phyloP scores from a whole-genome alignment of 2,888 invertebrate species.

The Heliconius charithonia region DNA sequence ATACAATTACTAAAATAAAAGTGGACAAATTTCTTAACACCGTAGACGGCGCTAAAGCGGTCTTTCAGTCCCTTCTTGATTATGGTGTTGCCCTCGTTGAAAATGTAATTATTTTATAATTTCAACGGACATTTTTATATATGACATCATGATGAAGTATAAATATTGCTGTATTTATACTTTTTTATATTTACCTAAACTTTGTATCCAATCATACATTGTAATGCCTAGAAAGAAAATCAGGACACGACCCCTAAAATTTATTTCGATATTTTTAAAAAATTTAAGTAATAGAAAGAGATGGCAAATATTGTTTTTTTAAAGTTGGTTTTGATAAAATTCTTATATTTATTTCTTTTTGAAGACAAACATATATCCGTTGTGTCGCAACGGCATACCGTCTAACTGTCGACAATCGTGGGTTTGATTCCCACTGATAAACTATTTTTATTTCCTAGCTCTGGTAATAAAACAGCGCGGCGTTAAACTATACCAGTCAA shows the following conservation, averaged over 20 bases:
- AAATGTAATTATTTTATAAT: slow-evolving; percentile 57
- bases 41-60: slow-evolving; percentile 67
- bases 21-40: slow-evolving; percentile 77
- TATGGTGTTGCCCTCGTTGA: slow-evolving; percentile 81
- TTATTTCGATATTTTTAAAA: not conserved
- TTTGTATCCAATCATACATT: not conserved
- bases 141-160: not conserved
- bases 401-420: too few species aligned
- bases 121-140: not conserved
- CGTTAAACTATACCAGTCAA: too few species aligned
- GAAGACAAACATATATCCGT: too few species aligned
- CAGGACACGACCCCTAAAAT: too few species aligned
- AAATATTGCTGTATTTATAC: not conserved
- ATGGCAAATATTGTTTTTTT: too few species aligned
- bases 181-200: not conserved
- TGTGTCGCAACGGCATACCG: too few species aligned
- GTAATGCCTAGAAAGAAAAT: not conserved
- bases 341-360: too few species aligned
- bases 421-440: too few species aligned
- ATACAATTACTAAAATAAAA: slow-evolving; percentile 68
- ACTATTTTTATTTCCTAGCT: too few species aligned
- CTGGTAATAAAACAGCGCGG: too few species aligned
- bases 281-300: not conserved
- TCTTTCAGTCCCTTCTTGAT: slow-evolving; percentile 80
- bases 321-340: too few species aligned